phyloP scores from a whole-genome alignment of 2,113 vertebrate species.

The Pangasianodon hypophthalmus region DNA sequence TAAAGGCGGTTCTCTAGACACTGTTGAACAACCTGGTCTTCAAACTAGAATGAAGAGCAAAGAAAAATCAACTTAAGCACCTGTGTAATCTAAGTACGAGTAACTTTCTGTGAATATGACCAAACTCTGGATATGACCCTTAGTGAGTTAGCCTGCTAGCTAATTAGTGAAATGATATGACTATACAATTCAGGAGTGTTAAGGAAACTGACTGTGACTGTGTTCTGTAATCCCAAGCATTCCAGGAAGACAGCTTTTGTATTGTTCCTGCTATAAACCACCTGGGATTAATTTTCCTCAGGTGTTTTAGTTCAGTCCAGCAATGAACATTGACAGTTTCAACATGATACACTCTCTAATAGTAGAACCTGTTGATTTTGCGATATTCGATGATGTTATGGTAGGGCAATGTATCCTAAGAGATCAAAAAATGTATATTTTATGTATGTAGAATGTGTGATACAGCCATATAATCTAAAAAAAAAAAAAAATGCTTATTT shows the following conservation, averaged over 20 bases:
- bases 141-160: not conserved
- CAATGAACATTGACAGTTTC: not conserved
- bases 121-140: no score
- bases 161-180: not conserved
- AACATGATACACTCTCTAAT: not conserved
- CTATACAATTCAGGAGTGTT: not conserved
- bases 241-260: not conserved
- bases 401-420: not conserved
- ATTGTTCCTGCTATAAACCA: not conserved
- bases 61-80: no score
- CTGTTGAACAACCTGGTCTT: not conserved
- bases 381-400: not conserved
- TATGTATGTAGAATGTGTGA: not conserved
- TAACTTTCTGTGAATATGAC: no score
- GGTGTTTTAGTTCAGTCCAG: not conserved
- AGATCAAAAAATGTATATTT: not conserved
- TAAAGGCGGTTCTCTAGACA: not conserved
- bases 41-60: no score
- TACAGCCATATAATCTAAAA: not conserved
- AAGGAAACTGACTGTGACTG: no score
- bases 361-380: not conserved
- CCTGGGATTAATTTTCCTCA: not conserved
- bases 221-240: not conserved
- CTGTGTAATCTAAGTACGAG: no score
- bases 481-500: not conserved